Base-by-base conservation (phyloP, 2,113 vertebrate species). In the Laticauda laticaudata region DNA sequence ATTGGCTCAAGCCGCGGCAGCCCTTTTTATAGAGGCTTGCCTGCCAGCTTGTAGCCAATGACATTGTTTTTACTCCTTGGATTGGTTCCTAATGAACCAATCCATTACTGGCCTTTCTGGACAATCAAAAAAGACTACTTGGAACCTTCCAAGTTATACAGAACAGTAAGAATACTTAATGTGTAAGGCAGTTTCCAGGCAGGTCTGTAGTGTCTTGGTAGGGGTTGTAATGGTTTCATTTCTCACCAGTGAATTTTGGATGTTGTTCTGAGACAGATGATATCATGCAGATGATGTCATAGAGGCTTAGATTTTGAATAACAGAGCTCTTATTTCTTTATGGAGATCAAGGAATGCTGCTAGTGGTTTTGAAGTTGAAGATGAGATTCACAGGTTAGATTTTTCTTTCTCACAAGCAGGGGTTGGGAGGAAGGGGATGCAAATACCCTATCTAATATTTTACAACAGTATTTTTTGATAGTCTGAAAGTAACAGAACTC, bases 201-300 rank as follows among this genome's bases (percentile, higher is more conserved):
- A 34, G n/a, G 29, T 64, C 59, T 64, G 14, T 14, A 64, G 4
- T 34, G 6, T 75, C 69, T 75, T 75, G 69, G 69, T 39, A 75
- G 29, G n/a, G 15, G n/a, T 39, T 39, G n/a, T 6, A 18, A 3
- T 0, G 23, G 14, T 3, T 87, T 48, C 64, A 15, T 39, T n/a
- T 55, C 75, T 81, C 26, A 11, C 81, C 57, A 94, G 53, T 20
- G 90, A 92, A 53, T 94, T 54, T 92, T 89, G 91, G n/a, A 20
- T 92, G 59, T 18, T 75, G 26, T 39, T 91, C 69, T 56, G 55
- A 86, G 54, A n/a, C 39, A 11, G 81, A 59, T 59, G 54, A 26
- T 21, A 29, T n/a, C 20, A 39, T 75, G 34, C 24, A 75, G 45
- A 21, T 81, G 69, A 51, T 54, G 20, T 81, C 29, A 54, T 90